Evolutionary conservation across 2,888 invertebrate genomes (phyloP).

Genomic region (Gryllus longicercus): DNA sequence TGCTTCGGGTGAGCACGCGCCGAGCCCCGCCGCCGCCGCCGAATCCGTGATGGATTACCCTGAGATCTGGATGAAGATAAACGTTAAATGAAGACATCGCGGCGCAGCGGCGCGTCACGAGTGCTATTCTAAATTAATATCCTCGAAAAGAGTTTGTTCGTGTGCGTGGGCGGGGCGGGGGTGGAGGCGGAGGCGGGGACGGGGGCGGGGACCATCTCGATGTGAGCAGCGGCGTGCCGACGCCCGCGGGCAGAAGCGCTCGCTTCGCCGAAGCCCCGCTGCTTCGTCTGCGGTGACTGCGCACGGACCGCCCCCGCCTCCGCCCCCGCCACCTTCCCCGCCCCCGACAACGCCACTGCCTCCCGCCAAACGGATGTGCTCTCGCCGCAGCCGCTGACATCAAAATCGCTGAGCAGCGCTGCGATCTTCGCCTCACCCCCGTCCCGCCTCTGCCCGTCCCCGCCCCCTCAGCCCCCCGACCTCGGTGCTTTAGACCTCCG

Average conservation of each 20-base stretch:
- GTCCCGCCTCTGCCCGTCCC: no score
- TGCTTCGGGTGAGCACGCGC: no score
- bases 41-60: slow-evolving; percentile 4
- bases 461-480: no score
- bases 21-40: not conserved
- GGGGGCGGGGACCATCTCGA: not conserved
- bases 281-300: no score
- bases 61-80: slow-evolving; percentile 17
- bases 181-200: not conserved
- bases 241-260: no score
- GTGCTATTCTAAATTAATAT: slow-evolving; percentile 8
- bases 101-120: not conserved
- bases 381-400: not conserved
- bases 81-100: slow-evolving; percentile 8
- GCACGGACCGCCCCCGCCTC: no score
- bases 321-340: not conserved
- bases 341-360: not conserved
- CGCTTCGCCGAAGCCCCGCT: no score
- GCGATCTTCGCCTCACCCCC: no score
- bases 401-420: no score
- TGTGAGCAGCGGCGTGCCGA: no score
- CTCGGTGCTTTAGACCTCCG: no score
- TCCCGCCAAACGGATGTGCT: not conserved
- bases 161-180: not conserved
- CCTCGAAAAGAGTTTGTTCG: not conserved